These are phyloP conservation scores for Druon quercuslanigerum DNA, from an alignment of 1,140 invertebrate genomes.

Conservation along the genomic window DNA sequence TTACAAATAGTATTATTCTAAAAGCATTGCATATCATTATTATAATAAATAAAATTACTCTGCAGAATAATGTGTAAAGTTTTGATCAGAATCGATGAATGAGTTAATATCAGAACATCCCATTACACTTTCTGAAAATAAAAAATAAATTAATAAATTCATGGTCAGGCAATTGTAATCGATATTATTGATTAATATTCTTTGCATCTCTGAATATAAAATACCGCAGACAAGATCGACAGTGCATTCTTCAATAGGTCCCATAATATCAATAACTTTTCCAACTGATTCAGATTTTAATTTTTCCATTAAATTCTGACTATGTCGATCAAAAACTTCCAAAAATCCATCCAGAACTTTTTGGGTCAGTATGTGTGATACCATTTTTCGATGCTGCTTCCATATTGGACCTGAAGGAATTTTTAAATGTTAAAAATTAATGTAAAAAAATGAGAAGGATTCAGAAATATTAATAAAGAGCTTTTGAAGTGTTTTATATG, in stretches of 20 bases:
- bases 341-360: conserved; percentile 52
- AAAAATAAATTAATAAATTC: neutral
- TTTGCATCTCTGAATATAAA: neutral
- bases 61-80: conserved; percentile 64
- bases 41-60: conserved; percentile 32
- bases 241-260: conserved; percentile 48
- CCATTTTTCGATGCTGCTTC: conserved; percentile 52
- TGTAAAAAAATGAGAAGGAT: neutral
- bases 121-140: conserved; percentile 71
- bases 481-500: too few species aligned
- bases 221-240: conserved; percentile 61
- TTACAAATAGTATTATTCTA: too few species aligned
- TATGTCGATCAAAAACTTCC: conserved; percentile 43
- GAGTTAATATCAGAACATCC: conserved; percentile 62
- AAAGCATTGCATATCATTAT: too few species aligned
- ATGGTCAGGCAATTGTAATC: too few species aligned
- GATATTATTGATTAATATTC: too few species aligned
- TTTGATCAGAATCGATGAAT: conserved; percentile 44
- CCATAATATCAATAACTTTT: conserved; percentile 59
- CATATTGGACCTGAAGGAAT: conserved; percentile 54
- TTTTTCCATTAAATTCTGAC: conserved; percentile 42
- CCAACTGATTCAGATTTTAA: conserved; percentile 37
- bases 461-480: too few species aligned
- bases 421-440: neutral
- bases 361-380: conserved; percentile 49